A percentile compares a stretch with the other conserved stretches of the same genome.
Conservation (phyloP, 37 sponge, comb jelly and placozoan species). For the Dysidea cf. avara region DNA sequence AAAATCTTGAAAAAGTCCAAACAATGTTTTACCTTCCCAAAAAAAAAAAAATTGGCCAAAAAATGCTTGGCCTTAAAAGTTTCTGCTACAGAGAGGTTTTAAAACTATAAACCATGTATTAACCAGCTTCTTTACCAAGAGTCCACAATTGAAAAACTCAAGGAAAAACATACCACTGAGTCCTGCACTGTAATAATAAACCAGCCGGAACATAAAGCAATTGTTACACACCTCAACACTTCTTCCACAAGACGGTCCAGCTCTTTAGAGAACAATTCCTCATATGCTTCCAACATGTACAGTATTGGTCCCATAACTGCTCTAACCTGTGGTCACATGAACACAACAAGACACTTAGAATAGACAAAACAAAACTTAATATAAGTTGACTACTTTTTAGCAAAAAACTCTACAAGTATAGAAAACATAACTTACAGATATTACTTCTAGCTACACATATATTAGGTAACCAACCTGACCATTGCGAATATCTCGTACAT, state of each 20-base stretch:
- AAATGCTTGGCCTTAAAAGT: no score
- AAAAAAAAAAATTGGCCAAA: no score
- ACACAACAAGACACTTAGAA: no score
- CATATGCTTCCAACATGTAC: constrained; percentile 80
- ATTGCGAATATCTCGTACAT: constrained; percentile 72
- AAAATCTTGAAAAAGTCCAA: no score
- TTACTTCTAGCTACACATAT: neutral
- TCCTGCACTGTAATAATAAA: no score
- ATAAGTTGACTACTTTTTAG: neutral
- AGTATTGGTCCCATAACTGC: constrained; percentile 84
- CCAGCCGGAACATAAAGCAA: no score
- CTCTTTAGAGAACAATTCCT: constrained; percentile 74
- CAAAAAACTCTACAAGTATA: neutral
- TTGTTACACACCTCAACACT: constrained; percentile 71
- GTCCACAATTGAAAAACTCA: no score
- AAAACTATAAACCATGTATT: no score
- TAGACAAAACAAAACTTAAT: neutral
- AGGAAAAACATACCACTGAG: no score
- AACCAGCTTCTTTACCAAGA: no score
- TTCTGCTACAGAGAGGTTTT: no score
- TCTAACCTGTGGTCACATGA: constrained; percentile 44
- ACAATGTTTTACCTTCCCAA: no score
- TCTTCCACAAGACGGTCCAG: constrained; percentile 77
- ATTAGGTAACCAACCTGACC: constrained; percentile 53
- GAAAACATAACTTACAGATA: neutral